phyloP scores from a whole-genome alignment of 2,888 invertebrate species.

The Epinotia demarniana region DNA sequence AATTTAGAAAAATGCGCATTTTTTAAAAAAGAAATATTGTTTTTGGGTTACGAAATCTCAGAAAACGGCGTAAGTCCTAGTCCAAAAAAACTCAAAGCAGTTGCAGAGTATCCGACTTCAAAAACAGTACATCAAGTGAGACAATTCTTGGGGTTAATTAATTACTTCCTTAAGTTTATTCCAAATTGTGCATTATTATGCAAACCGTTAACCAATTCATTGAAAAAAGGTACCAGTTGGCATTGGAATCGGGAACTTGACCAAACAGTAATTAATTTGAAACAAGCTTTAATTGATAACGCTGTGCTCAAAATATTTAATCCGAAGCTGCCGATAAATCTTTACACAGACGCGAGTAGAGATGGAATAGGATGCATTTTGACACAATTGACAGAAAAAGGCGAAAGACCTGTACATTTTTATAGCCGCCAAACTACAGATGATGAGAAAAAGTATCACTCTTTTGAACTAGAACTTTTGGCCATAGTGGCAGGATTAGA shows the following conservation, averaged over 20 bases:
- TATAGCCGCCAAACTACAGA: conserved; percentile 19
- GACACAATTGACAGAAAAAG: neutral
- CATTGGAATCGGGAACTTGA: conserved; percentile 5
- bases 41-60: conserved; percentile 7
- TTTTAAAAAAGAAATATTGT: neutral
- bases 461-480: conserved; percentile 19
- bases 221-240: conserved; percentile 9
- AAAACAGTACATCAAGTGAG: conserved; percentile 13
- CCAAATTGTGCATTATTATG: neutral
- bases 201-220: neutral
- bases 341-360: conserved; percentile 14
- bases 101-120: conserved; percentile 7
- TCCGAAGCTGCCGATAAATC: neutral
- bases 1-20: conserved; percentile 22
- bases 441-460: conserved; percentile 21
- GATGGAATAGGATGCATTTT: conserved; percentile 17
- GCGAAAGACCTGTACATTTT: conserved; percentile 22
- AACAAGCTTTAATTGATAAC: neutral
- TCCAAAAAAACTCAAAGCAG: neutral
- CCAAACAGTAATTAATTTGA: neutral
- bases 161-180: conserved; percentile 24
- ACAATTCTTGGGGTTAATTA: conserved; percentile 12
- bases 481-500: conserved; percentile 26
- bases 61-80: neutral
- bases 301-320: conserved; percentile 11